Evolutionary conservation across 2,888 invertebrate species (phyloP), one percentile per base, ranked within the genome.

Genomic region (Epinotia ramella): DNA sequence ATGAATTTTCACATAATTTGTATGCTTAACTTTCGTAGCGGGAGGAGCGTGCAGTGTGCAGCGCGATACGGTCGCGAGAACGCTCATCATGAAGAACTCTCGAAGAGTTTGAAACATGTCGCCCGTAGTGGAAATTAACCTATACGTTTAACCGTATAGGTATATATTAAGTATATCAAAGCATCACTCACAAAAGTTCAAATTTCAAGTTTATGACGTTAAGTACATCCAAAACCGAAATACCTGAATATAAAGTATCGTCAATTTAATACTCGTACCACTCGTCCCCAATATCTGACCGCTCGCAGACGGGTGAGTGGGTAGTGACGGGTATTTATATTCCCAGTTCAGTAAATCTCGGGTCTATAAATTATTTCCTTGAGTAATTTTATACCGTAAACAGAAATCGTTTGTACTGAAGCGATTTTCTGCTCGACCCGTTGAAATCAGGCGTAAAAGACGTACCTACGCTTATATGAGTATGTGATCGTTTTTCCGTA

Each of bases 261-360:
- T 49, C 16, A 49, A 49, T 49, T 49, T 49, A 16, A 9, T 40
- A 49, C 16, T 16, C 49, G 5, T 49, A 49, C 44, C 13, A 46
- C 67, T 67, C 40, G 56, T 44, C 40, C 24, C 28, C 40, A 44
- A 67, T 67, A 40, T 57, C 16, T 24, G 40, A 57, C 13, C 24
- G 67, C 44, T 59, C 57, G 40, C 24, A 44, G 68, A 44, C 44
- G 57, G 24, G 13, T 20, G 68, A 68, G 57, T 68, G 57, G 57
- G n/a, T 44, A 68, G 44, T 59, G 68, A 20, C 16, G 40, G 57
- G 67, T 16, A 56, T 56, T 33, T 33, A 57, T 57, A 40, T 40
- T 67, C 57, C 40, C 67, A 57, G 40, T 67, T 40, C 56, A 56
- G 40, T 67, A 57, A 16, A 67, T 57, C 56, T 20, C 12, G 40